Percentiles rank a stretch among this genome's conserved stretches.
Conservation (phyloP, 2,113 vertebrate genomes). For the Misgurnus anguillicaudatus region DNA sequence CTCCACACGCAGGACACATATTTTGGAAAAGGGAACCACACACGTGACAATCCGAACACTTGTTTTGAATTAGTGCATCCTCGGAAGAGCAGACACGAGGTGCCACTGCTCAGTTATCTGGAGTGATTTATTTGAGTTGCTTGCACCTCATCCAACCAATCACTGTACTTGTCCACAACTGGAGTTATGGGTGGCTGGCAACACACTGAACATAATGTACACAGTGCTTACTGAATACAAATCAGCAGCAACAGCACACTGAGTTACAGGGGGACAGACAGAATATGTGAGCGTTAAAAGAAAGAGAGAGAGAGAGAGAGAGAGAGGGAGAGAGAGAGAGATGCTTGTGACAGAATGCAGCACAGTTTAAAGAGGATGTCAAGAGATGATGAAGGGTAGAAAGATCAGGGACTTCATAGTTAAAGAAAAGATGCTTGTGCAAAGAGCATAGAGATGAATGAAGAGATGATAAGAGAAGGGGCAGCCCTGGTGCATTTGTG, state of each 20-base stretch:
- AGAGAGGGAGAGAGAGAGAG: conserved; percentile 1
- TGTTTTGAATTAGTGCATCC: no score
- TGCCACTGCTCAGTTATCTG: not conserved
- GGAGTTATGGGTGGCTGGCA: conserved; percentile 15
- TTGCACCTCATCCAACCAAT: conserved; percentile 20
- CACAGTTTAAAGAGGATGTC: not conserved
- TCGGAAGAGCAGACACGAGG: no score
- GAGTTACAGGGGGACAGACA: not conserved
- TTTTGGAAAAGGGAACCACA: no score
- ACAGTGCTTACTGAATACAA: conserved; percentile 34
- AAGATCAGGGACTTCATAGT: not conserved
- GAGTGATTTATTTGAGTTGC: conserved; percentile 6
- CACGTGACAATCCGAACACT: no score
- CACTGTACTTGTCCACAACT: not conserved
- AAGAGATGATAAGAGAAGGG: conserved; percentile 10
- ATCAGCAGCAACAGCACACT: conserved; percentile 37
- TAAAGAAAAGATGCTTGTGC: not conserved
- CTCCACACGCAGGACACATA: no score
- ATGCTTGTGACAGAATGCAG: not conserved
- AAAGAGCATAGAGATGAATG: conserved; percentile 9
- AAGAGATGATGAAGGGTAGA: not conserved
- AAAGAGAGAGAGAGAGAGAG: not conserved
- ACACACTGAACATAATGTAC: conserved; percentile 22
- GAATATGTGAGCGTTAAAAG: no score
- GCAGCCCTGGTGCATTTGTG: not conserved